Conservation (phyloP, 2,888 invertebrate genomes). For the Lymantria monacha region DNA sequence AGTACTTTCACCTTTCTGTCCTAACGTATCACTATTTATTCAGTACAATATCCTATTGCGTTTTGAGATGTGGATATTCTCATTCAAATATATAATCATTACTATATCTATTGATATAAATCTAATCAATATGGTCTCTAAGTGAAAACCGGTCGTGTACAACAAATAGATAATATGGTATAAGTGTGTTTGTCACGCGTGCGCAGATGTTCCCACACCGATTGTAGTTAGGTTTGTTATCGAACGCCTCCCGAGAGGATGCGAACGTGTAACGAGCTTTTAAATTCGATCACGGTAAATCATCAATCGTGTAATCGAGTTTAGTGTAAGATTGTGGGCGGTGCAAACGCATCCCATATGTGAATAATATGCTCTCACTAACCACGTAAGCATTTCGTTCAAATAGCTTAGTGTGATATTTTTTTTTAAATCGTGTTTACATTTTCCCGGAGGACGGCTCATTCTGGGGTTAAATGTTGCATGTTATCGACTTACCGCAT, state of each 20-base stretch:
- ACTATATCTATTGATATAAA: conserved; percentile 40
- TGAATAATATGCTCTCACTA: conserved; percentile 69
- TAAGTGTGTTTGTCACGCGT: conserved; percentile 36
- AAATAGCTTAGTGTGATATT: conserved; percentile 49
- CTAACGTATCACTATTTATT: conserved; percentile 61
- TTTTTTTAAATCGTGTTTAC: conserved; percentile 25
- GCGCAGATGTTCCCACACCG: conserved; percentile 45
- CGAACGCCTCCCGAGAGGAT: conserved; percentile 50
- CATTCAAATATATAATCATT: conserved; percentile 59
- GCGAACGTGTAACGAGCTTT: conserved; percentile 66
- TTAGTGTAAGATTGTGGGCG: conserved; percentile 77
- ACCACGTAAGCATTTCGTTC: conserved; percentile 50
- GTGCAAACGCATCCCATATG: conserved; percentile 67
- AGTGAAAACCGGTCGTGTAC: conserved; percentile 35
- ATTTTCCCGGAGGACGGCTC: conserved; percentile 72
- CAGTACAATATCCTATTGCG: conserved; percentile 48
- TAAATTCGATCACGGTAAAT: conserved; percentile 79
- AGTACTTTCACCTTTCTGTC: conserved; percentile 74
- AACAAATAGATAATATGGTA: conserved; percentile 29
- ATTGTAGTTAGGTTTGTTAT: conserved; percentile 38
- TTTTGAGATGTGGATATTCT: conserved; percentile 33
- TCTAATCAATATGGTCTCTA: conserved; percentile 36
- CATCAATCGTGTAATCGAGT: conserved; percentile 78
- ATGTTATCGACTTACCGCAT: conserved; percentile 51
- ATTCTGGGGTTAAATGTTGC: conserved; percentile 67